Percentiles rank a stretch among this genome's conserved stretches.
Conservation (phyloP, 1,140 invertebrate genomes). For the Tetramorium alpestre region DNA sequence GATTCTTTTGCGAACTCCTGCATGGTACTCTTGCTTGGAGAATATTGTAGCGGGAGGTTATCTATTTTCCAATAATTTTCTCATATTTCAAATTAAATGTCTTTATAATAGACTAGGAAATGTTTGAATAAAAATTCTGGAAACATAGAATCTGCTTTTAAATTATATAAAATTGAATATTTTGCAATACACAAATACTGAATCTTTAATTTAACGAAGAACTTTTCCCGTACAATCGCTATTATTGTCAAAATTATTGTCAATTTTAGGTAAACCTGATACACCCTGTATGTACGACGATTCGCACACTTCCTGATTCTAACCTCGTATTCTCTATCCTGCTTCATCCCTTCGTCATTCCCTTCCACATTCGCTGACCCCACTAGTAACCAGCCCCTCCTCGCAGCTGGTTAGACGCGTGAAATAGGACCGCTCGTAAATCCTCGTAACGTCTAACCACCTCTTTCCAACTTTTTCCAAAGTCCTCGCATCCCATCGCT, state of each 20-base stretch:
- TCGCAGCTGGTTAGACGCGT: slow-evolving; percentile 67
- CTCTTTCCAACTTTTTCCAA: slow-evolving; percentile 44
- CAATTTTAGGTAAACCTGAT: slow-evolving; percentile 2
- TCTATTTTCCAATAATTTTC: not conserved
- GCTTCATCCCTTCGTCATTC: not conserved
- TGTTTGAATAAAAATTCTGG: not conserved
- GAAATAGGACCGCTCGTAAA: slow-evolving; percentile 76
- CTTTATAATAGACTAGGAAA: not conserved
- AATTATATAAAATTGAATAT: not conserved
- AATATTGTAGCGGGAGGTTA: not conserved
- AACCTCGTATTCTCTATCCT: not conserved
- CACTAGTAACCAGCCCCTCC: slow-evolving; percentile 38
- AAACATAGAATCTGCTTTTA: not conserved
- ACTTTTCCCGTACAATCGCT: not conserved
- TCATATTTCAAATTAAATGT: not conserved
- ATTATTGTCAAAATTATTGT: not conserved
- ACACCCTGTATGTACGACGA: slow-evolving; percentile 9
- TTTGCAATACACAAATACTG: not conserved
- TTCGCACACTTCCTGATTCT: slow-evolving; percentile 8
- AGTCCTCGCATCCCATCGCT: not conserved
- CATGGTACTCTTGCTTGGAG: not conserved
- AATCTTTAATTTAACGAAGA: not conserved
- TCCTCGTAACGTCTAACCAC: slow-evolving; percentile 75
- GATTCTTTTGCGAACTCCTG: not conserved
- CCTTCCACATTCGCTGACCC: slow-evolving; percentile 45